Evolutionary conservation across 2,113 vertebrate species (phyloP).

Genomic region (Anolis sagrei): DNA sequence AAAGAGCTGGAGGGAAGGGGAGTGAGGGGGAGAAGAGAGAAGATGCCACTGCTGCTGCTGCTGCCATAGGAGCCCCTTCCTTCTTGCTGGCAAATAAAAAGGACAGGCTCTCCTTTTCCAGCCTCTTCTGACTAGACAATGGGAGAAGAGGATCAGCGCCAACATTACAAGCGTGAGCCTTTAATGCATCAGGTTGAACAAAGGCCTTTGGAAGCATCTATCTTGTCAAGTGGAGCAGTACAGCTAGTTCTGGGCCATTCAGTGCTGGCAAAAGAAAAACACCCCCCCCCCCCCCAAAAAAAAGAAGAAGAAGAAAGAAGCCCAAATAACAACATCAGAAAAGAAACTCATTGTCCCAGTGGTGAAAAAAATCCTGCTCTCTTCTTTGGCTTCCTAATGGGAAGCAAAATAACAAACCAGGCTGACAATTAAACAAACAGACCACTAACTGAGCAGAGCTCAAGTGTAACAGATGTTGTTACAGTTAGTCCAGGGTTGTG

Average conservation of each 20-base stretch:
- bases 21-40: neutral
- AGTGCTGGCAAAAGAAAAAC: slow-evolving; percentile 65
- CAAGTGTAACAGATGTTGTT: slow-evolving; percentile 76
- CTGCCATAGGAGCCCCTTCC: slow-evolving; percentile 29
- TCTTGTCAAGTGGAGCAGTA: slow-evolving; percentile 64
- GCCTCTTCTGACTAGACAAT: slow-evolving; percentile 74
- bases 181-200: slow-evolving; percentile 77
- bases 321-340: neutral
- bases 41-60: slow-evolving; percentile 22
- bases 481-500: slow-evolving; percentile 58
- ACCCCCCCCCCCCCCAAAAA: neutral
- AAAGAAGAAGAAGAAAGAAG: too few relatives aligned
- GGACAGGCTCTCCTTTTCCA: slow-evolving; percentile 74
- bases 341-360: slow-evolving; percentile 69
- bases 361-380: slow-evolving; percentile 63
- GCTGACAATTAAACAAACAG: slow-evolving; percentile 78
- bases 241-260: slow-evolving; percentile 73
- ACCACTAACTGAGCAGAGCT: slow-evolving; percentile 65
- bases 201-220: slow-evolving; percentile 73
- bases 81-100: slow-evolving; percentile 69
- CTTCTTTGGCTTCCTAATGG: slow-evolving; percentile 78
- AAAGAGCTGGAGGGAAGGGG: neutral
- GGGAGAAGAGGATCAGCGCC: slow-evolving; percentile 71
- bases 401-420: slow-evolving; percentile 76
- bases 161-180: slow-evolving; percentile 77